A percentile compares a stretch with the other conserved stretches of the same genome.
Conservation (phyloP, 2,888 invertebrate species). For the Leptarthrus brevirostris region DNA sequence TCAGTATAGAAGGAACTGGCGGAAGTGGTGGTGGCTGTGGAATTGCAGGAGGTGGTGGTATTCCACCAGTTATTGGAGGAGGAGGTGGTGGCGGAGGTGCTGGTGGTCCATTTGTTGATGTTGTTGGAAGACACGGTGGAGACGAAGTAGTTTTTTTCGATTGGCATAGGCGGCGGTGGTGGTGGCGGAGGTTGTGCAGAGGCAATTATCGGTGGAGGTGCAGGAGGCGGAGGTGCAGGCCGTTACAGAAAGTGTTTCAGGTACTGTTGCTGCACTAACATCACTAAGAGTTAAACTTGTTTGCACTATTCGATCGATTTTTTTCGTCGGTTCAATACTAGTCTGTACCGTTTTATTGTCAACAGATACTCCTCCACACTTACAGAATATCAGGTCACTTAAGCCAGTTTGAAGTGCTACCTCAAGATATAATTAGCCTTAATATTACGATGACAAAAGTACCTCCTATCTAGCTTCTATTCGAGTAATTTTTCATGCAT, state of each 20-base stretch:
- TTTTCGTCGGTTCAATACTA: neutral
- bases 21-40: constrained; percentile 65
- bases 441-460: too few relatives aligned
- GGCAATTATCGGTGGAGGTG: too few relatives aligned
- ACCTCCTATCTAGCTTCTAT: too few relatives aligned
- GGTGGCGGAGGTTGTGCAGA: too few relatives aligned
- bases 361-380: constrained; percentile 10
- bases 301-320: constrained; percentile 52
- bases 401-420: constrained; percentile 38
- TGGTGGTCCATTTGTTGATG: constrained; percentile 56
- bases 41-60: constrained; percentile 57
- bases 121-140: constrained; percentile 59
- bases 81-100: constrained; percentile 57
- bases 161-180: constrained; percentile 66
- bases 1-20: neutral
- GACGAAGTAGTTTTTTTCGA: constrained; percentile 55
- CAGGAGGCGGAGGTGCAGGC: constrained; percentile 63
- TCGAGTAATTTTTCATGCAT: too few relatives aligned
- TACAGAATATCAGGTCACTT: constrained; percentile 6
- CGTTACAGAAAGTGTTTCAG: constrained; percentile 3
- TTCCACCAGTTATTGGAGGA: constrained; percentile 49
- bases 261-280: neutral
- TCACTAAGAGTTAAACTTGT: constrained; percentile 44
- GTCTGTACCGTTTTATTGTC: neutral
- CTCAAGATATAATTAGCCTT: too few relatives aligned